Evolutionary conservation across 2,113 vertebrate species (phyloP).

Genomic region (Phyllostomus discolor): DNA sequence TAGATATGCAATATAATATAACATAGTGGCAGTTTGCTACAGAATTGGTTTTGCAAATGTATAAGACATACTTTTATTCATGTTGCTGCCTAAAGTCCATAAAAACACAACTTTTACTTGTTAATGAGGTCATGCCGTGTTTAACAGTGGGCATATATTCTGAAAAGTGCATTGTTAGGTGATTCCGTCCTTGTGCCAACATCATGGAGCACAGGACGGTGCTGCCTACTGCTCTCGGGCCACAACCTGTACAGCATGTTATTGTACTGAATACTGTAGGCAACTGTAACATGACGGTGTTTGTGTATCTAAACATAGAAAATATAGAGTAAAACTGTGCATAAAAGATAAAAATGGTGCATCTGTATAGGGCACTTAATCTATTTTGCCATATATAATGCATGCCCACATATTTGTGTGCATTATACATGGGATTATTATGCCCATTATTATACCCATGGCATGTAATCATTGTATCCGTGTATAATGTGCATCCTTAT

Average conservation of each 20-base stretch:
- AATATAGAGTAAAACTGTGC: not conserved
- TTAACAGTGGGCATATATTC: not conserved
- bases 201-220: no score
- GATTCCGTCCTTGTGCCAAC: not conserved
- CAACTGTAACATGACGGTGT: no score
- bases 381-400: no score
- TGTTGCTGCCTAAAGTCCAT: not conserved
- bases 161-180: not conserved
- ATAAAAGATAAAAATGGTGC: no score
- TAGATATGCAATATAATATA: not conserved
- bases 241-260: no score
- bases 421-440: no score
- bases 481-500: no score
- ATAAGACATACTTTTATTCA: not conserved
- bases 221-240: no score
- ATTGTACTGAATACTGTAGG: no score
- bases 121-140: not conserved
- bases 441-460: no score
- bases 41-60: not conserved
- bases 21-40: not conserved
- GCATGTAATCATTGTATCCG: no score
- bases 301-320: not conserved
- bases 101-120: not conserved
- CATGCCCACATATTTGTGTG: no score
- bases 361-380: not conserved